Evolutionary conservation across 1,140 invertebrate species (phyloP).

Genomic region (Dinoponera quadriceps): DNA sequence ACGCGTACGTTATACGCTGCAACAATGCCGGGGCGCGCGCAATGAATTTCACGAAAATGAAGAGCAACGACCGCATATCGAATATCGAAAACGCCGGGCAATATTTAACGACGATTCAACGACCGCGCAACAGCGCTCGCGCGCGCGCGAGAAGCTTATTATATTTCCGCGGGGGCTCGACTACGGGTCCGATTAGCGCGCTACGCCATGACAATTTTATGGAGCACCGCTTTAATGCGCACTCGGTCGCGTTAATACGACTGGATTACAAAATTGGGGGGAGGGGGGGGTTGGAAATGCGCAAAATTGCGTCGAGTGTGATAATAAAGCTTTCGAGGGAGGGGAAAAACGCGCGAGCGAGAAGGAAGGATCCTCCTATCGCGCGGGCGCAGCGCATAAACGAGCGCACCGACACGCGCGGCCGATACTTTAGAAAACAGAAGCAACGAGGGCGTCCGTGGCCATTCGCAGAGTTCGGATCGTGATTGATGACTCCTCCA

Average conservation of each 20-base stretch:
- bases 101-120: conserved; percentile 46
- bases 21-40: neutral
- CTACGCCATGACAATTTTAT: conserved; percentile 1
- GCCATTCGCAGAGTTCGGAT: conserved; percentile 72
- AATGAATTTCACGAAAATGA: conserved; percentile 37
- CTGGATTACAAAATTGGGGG: neutral
- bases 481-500: conserved; percentile 80
- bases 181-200: neutral
- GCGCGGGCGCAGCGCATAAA: conserved; percentile 47
- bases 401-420: conserved; percentile 59
- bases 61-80: conserved; percentile 44
- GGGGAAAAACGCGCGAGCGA: neutral
- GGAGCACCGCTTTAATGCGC: neutral
- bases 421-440: conserved; percentile 69
- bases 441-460: conserved; percentile 68
- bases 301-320: neutral
- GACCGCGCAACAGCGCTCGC: no score
- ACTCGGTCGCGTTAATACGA: neutral
- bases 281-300: neutral
- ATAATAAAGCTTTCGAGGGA: neutral
- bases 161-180: conserved; percentile 6
- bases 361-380: conserved; percentile 3
- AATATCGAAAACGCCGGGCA: conserved; percentile 38
- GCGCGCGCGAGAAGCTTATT: conserved; percentile 55
- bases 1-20: neutral